phyloP scores from a whole-genome alignment of 35 echinoderm and acorn worm species.

The Heliocidaris erythrogramma region DNA sequence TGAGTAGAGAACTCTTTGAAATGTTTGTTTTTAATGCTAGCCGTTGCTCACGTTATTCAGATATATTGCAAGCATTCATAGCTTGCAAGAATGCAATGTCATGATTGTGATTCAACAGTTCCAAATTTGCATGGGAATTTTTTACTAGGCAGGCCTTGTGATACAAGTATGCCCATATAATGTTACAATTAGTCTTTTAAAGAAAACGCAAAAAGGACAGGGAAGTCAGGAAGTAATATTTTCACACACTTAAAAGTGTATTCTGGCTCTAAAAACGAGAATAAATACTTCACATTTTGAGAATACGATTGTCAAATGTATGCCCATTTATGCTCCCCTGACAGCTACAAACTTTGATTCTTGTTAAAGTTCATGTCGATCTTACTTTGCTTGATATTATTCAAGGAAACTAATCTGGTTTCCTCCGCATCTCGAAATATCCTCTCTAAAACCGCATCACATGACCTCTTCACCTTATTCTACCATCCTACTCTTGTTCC shows the following conservation, averaged over 20 bases:
- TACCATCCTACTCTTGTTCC: neutral
- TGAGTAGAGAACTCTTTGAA: neutral
- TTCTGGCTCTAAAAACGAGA: too few relatives aligned
- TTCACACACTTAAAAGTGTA: too few relatives aligned
- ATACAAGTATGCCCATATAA: too few relatives aligned
- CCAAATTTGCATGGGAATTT: too few relatives aligned
- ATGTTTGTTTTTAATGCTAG: neutral
- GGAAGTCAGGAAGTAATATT: too few relatives aligned
- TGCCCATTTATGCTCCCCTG: neutral
- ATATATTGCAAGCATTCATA: neutral
- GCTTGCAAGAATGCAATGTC: too few relatives aligned
- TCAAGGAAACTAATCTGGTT: conserved; percentile 16
- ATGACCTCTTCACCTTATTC: neutral
- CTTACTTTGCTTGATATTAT: neutral
- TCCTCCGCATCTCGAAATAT: neutral
- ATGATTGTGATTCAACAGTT: too few relatives aligned
- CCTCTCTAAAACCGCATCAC: neutral
- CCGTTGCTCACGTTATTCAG: neutral
- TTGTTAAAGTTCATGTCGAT: neutral
- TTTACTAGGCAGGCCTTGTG: too few relatives aligned
- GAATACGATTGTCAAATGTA: neutral
- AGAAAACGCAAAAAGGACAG: too few relatives aligned
- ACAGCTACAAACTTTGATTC: neutral
- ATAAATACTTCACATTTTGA: too few relatives aligned
- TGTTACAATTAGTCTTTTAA: too few relatives aligned